Evolutionary conservation across 2,113 vertebrate species (phyloP), one percentile per base, ranked within the genome.

Genomic region (Gracilinanus agilis): DNA sequence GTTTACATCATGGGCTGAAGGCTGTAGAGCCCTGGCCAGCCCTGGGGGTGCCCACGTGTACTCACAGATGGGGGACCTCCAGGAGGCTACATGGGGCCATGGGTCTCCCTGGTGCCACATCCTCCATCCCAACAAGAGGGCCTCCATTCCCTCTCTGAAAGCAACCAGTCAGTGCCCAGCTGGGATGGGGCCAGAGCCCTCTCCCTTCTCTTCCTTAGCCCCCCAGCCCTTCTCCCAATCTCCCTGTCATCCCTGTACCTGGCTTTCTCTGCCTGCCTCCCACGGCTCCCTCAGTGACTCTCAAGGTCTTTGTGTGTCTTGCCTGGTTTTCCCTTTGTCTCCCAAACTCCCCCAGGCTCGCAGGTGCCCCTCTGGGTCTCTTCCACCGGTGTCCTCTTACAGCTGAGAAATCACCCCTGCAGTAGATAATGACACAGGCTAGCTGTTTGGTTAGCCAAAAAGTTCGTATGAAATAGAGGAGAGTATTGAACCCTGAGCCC

Each of bases 161-260:
- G 34, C 83, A 58, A 90, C 96, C 94, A 91, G 97, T 93, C 67
- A 90, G 55, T 29, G 44, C 88, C 7, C 88, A 93, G 54, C 40
- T 23, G 90, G 11, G 34, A 3, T 29, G 55, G 89, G n/a, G 53
- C 8, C 53, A 9, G 75, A 27, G 27, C 25, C 54, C 53, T 88
- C 56, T 8, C 24, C 61, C 53, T 53, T n/a, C 21, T 55, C 90
- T 91, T 93, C 58, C 49, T 21, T 90, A 53, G 27, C n/a, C n/a
- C n/a, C n/a, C 34, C 9, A 75, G 34, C 16, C 34, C 40, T 83
- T 19, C 49, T 55, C 90, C 90, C n/a, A 27, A 55, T 34, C 29
- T 0, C n/a, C 2, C 54, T 12, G 27, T 44, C 88, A 92, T 89
- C 54, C 27, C 24, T 2, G 67, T 83, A n/a, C 67, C 67, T 83